phyloP scores from a whole-genome alignment of 2,888 invertebrate species.

The Idaea aversata region DNA sequence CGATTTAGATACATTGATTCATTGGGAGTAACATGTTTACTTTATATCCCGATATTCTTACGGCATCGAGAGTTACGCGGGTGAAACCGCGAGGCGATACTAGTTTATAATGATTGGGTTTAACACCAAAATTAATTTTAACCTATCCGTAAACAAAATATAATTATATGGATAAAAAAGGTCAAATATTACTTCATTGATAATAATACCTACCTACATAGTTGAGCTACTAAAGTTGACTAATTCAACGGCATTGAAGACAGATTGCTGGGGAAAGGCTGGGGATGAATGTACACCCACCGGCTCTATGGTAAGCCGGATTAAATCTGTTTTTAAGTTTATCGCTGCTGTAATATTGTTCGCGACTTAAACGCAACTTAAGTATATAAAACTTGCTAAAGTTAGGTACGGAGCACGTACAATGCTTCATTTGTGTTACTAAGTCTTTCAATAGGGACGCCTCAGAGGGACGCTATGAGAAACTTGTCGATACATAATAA shows the following conservation, averaged over 20 bases:
- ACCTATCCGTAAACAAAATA: too few relatives aligned
- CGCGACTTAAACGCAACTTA: conserved; percentile 65
- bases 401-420: conserved; percentile 44
- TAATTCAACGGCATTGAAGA: conserved; percentile 66
- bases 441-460: conserved; percentile 36
- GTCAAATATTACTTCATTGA: too few relatives aligned
- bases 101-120: too few relatives aligned
- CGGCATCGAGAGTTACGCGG: too few relatives aligned
- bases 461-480: conserved; percentile 9
- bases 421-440: conserved; percentile 42
- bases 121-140: too few relatives aligned
- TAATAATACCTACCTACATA: conserved; percentile 19
- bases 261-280: conserved; percentile 61
- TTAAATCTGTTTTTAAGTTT: conserved; percentile 78
- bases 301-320: conserved; percentile 66
- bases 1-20: too few relatives aligned
- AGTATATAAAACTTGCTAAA: conserved; percentile 52
- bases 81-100: too few relatives aligned
- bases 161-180: too few relatives aligned
- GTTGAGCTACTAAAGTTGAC: conserved; percentile 46
- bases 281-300: conserved; percentile 48
- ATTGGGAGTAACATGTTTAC: too few relatives aligned
- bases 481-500: conserved; percentile 14
- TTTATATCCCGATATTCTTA: too few relatives aligned
- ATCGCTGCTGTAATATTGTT: conserved; percentile 77